Base-by-base conservation (phyloP, 2,797 vertebrate genomes). In the Sebastolobus alascanus region DNA sequence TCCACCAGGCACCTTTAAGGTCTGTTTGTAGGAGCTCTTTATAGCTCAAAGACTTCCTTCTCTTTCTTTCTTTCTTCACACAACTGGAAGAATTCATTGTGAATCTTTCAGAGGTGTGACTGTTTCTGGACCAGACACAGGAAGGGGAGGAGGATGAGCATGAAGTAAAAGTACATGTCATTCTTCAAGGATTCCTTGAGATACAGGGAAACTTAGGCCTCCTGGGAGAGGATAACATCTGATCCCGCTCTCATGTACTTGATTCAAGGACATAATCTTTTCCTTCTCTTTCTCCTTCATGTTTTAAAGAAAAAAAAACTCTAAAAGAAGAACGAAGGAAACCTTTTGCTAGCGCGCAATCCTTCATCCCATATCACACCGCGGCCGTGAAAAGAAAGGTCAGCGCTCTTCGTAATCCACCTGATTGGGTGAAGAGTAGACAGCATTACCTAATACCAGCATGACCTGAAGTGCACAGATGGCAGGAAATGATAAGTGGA, bases 381-480 rank as follows among this genome's bases (percentile, higher is more conserved):
- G 52, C 8, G 79, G 64, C 84, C 79, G 69, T 68, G 73, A 81
- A 84, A 80, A 68, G 70, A 83, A 74, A 80, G 80, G 81, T 88
- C 83, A 78, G 73, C n/a, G 35, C 77, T 87, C 68, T 64, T 35
- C 0, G 4, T 75, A 77, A 90, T 84, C 75, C 66, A 73, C 65
- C 52, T 74, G 75, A 80, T 55, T 84, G 75, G 79, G 70, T 76
- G 75, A 76, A 81, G 38, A 82, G 79, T 35, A 66, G 79, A 85
- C 82, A 60, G 82, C 73, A 77, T 90, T 87, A 83, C 73, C 88
- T 80, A 91, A 90, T 68, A 87, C 63, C 59, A 80, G 56, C 85
- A 80, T 82, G 86, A 71, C 83, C 86, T 73, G 9, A 78, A 38
- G 77, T 60, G 56, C 68, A 77, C 61, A 66, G 54, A 80, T 10